Evolutionary conservation across 2,113 vertebrate genomes (phyloP).

Genomic region (Vicugna pacos): DNA sequence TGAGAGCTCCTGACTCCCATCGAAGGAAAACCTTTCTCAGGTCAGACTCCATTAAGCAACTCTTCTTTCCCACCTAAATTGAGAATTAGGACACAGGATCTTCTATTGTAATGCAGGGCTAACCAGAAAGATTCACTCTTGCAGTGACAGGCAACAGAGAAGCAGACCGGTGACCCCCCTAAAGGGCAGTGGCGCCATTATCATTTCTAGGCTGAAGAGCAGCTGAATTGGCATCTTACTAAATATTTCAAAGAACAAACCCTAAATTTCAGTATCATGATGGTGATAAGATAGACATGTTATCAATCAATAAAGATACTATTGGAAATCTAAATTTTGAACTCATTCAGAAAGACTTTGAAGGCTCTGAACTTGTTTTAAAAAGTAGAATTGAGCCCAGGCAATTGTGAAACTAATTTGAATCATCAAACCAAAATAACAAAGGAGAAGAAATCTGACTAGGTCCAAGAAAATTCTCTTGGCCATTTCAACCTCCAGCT

Average conservation of each 20-base stretch:
- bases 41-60: neutral
- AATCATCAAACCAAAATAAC: constrained; percentile 16
- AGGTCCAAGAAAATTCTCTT: neutral
- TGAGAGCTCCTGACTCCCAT: neutral
- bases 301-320: neutral
- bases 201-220: neutral
- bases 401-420: neutral
- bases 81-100: neutral
- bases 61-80: neutral
- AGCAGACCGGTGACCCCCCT: neutral
- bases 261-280: neutral
- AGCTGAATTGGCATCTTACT: neutral
- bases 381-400: constrained; percentile 8
- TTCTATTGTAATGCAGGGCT: neutral
- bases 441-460: neutral
- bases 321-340: constrained; percentile 30
- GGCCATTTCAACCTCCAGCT: neutral
- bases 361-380: neutral
- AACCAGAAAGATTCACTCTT: neutral
- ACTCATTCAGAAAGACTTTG: constrained; percentile 32
- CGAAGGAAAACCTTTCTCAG: neutral
- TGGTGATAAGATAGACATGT: neutral
- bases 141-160: neutral
- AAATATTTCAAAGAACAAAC: neutral
- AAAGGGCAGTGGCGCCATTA: neutral